These are phyloP conservation scores for Todus mexicanus DNA, from an alignment of 2,797 vertebrate genomes.

Conservation along the genomic window DNA sequence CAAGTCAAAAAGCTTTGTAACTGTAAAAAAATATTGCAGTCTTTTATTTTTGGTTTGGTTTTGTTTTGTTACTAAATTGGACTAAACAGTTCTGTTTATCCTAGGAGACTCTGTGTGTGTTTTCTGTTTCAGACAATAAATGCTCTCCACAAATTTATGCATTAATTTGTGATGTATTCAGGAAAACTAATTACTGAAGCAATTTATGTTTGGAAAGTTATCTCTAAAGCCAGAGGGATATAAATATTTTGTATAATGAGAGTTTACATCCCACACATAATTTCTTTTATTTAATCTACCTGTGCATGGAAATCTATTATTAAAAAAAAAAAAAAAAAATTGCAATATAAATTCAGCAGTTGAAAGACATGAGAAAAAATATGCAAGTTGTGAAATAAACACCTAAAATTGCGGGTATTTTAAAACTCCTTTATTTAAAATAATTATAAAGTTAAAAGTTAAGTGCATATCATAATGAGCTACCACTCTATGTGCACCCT, in stretches of 20 bases:
- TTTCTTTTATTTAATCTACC: conserved; percentile 16
- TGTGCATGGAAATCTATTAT: not conserved
- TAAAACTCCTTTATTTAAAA: not conserved
- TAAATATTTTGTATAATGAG: not conserved
- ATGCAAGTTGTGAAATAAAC: not conserved
- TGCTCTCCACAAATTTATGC: not conserved
- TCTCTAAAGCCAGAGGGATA: conserved; percentile 12
- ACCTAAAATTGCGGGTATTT: not conserved
- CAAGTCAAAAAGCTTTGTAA: not conserved
- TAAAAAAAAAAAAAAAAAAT: not conserved
- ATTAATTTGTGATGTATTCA: conserved; percentile 15
- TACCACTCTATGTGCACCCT: not conserved
- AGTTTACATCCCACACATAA: not conserved
- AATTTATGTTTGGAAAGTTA: conserved; percentile 27
- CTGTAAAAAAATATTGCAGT: not conserved
- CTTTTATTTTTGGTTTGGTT: too few species aligned
- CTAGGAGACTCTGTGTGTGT: not conserved
- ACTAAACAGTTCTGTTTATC: not conserved
- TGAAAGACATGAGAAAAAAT: not conserved
- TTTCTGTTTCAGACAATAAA: not conserved
- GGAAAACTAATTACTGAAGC: conserved; percentile 43
- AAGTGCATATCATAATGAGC: not conserved
- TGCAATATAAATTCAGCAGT: not conserved
- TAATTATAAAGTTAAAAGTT: not conserved
- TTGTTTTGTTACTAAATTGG: too few species aligned